phyloP scores from a whole-genome alignment of 2,797 vertebrate species.

The Sebastes itinus region DNA sequence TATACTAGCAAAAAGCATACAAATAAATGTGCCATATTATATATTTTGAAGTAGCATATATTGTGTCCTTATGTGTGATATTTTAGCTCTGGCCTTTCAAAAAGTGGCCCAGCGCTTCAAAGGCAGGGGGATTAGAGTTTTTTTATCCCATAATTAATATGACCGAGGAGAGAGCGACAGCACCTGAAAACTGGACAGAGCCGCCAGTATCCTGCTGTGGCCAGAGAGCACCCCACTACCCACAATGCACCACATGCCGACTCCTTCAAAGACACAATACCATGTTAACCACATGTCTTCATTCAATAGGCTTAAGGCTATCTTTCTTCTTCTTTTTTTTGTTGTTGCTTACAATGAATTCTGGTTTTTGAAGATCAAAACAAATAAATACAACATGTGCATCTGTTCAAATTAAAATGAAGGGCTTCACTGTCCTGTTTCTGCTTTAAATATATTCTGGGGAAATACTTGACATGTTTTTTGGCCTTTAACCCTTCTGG shows the following conservation, averaged over 20 bases:
- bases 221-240: conserved; percentile 82
- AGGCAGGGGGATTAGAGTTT: conserved; percentile 90
- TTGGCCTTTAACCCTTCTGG: conserved; percentile 84
- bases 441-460: conserved; percentile 80
- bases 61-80: conserved; percentile 24
- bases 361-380: conserved; percentile 62
- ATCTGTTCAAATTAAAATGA: conserved; percentile 24
- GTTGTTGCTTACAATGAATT: conserved; percentile 52
- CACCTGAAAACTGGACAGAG: conserved; percentile 88
- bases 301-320: conserved; percentile 73
- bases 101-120: conserved; percentile 93
- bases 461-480: conserved; percentile 84
- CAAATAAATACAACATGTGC: conserved; percentile 65
- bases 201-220: conserved; percentile 88
- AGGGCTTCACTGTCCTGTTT: conserved; percentile 65
- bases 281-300: conserved; percentile 74
- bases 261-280: conserved; percentile 80
- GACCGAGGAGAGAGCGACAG: conserved; percentile 90
- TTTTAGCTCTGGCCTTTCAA: conserved; percentile 84
- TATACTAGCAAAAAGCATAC: conserved; percentile 63
- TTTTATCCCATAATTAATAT: conserved; percentile 98
- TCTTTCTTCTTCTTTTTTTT: conserved; percentile 33
- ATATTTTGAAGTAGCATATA: conserved; percentile 29
- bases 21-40: conserved; percentile 42
- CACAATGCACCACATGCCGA: conserved; percentile 83